A percentile compares a stretch with the other conserved stretches of the same genome.
Conservation (phyloP, 1,140 invertebrate species). For the Zophobas atratus region DNA sequence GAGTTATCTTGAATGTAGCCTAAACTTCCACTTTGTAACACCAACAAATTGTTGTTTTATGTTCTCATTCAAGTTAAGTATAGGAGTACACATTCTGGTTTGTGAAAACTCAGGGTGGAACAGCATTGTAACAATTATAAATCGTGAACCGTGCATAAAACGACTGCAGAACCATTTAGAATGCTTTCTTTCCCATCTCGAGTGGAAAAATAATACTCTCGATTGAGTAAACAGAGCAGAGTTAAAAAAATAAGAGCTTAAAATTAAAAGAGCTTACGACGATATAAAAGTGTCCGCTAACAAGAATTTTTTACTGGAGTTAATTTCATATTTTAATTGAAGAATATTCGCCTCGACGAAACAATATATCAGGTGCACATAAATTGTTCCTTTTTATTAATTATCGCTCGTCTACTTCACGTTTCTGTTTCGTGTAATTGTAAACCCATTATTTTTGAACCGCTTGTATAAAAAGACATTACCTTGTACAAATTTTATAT, state of each 20-base stretch:
- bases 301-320: too few species aligned
- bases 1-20: neutral
- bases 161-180: slow-evolving; percentile 26
- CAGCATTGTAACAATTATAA: slow-evolving; percentile 14
- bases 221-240: too few species aligned
- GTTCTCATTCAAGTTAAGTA: too few species aligned
- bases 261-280: too few species aligned
- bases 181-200: slow-evolving; percentile 29
- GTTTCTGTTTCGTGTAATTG: neutral
- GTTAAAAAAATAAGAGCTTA: too few species aligned
- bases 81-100: neutral
- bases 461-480: neutral
- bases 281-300: too few species aligned
- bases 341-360: too few species aligned
- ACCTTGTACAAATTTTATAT: neutral
- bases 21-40: too few species aligned
- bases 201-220: neutral
- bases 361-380: too few species aligned
- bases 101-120: neutral
- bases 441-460: neutral
- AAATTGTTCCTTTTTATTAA: neutral
- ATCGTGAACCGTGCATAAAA: slow-evolving; percentile 12
- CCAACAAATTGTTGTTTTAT: too few species aligned
- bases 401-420: neutral
- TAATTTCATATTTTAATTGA: too few species aligned